These are phyloP conservation scores for Polypedilum vanderplanki DNA, from an alignment of 1,140 invertebrate species.

Conservation along the genomic window DNA sequence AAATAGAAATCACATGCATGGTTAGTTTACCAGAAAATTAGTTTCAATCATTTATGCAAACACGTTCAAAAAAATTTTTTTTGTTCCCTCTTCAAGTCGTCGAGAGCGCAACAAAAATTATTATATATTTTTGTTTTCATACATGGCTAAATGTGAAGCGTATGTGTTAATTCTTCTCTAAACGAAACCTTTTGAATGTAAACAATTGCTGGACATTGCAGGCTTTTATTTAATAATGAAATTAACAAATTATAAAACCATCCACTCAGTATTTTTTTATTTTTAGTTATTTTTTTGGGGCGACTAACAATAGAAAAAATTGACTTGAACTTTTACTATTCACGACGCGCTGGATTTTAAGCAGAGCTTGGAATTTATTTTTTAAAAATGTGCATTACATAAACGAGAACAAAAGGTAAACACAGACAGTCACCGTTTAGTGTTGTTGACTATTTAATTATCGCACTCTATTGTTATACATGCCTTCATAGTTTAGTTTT, in stretches of 20 bases:
- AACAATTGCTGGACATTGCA: conserved; percentile 22
- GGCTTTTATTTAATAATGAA: conserved; percentile 1
- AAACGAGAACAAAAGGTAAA: background rate
- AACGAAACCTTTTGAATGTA: background rate
- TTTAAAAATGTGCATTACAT: background rate
- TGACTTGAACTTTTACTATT: too few species aligned
- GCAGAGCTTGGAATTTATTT: background rate
- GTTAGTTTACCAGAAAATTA: conserved; percentile 28
- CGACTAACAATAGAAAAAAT: too few species aligned
- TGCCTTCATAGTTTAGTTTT: background rate
- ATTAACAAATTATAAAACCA: background rate
- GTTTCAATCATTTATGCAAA: conserved; percentile 24
- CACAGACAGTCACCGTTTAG: conserved; percentile 22
- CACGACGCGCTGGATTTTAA: background rate
- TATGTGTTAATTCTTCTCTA: conserved; percentile 7
- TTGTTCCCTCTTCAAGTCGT: too few species aligned
- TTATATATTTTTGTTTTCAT: background rate
- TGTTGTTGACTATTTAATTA: conserved; percentile 16
- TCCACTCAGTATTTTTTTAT: too few species aligned
- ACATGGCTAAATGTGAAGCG: background rate
- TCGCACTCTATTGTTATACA: background rate
- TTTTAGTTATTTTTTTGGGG: too few species aligned
- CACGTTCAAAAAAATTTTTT: background rate
- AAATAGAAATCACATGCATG: conserved; percentile 26
- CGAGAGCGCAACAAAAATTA: too few species aligned